phyloP scores from a whole-genome alignment of 2,797 vertebrate species.

The Hapalemur alaotrensis region DNA sequence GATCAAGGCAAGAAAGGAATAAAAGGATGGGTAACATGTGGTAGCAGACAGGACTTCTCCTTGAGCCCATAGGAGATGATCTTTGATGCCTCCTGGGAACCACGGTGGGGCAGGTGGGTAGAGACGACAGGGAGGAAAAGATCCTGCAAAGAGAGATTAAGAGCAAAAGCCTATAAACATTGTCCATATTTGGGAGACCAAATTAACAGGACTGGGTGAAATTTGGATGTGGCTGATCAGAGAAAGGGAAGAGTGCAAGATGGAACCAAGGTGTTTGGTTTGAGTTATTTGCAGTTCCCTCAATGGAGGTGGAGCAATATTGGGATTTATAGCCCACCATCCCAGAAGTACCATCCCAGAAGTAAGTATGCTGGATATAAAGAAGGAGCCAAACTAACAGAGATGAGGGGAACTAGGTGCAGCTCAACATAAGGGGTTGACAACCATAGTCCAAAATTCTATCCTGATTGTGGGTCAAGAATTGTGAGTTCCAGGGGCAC shows the following conservation, averaged over 20 bases:
- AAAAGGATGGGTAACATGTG: background rate
- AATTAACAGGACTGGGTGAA: background rate
- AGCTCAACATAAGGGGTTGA: background rate
- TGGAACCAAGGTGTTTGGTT: background rate
- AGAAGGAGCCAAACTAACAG: background rate
- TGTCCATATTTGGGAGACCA: background rate
- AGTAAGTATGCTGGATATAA: background rate
- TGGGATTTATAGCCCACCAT: background rate
- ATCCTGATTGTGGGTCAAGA: background rate
- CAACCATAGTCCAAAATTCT: background rate
- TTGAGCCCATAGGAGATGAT: background rate
- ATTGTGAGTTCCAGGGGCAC: background rate
- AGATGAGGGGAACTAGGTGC: background rate
- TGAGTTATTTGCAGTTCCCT: background rate
- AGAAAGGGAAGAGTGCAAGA: background rate
- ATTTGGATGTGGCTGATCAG: background rate
- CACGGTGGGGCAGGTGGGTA: background rate
- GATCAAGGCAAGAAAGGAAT: background rate
- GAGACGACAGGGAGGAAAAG: background rate
- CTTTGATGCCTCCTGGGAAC: background rate
- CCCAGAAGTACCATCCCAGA: background rate
- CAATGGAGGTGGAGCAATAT: background rate
- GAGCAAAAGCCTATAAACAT: background rate
- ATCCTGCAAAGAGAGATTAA: background rate
- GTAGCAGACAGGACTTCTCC: background rate